Evolutionary conservation across 1,140 invertebrate genomes (phyloP).

Genomic region (Apis dorsata): DNA sequence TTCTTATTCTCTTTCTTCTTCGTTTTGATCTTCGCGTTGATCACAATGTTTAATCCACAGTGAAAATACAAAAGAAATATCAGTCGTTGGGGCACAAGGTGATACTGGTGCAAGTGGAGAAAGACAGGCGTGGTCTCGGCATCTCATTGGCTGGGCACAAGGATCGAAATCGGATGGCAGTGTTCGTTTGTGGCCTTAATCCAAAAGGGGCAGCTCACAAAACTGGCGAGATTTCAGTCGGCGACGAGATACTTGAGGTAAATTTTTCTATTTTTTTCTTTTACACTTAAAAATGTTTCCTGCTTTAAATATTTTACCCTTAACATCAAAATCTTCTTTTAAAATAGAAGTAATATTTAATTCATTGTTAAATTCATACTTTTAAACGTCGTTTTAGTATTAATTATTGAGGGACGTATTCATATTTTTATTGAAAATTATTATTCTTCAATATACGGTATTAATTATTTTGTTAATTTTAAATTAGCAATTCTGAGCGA

Average conservation of each 20-base stretch:
- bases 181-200: constrained; percentile 97
- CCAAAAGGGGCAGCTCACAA: constrained; percentile 90
- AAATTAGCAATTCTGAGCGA: no score
- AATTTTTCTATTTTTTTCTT: constrained; percentile 29
- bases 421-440: no score
- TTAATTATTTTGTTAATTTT: no score
- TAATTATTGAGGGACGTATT: no score
- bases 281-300: neutral
- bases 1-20: neutral
- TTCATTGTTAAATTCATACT: no score
- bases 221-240: constrained; percentile 89
- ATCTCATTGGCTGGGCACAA: constrained; percentile 96
- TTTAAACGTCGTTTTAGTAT: no score
- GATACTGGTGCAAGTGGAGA: constrained; percentile 87
- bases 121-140: constrained; percentile 86
- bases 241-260: constrained; percentile 98
- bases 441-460: no score
- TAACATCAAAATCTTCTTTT: no score
- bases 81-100: constrained; percentile 86
- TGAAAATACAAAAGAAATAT: constrained; percentile 96
- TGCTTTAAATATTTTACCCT: neutral
- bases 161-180: constrained; percentile 96
- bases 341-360: no score
- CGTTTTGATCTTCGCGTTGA: no score
- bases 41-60: constrained; percentile 80